Base-by-base conservation (phyloP, 2,113 vertebrate genomes). In the Coturnix japonica region DNA sequence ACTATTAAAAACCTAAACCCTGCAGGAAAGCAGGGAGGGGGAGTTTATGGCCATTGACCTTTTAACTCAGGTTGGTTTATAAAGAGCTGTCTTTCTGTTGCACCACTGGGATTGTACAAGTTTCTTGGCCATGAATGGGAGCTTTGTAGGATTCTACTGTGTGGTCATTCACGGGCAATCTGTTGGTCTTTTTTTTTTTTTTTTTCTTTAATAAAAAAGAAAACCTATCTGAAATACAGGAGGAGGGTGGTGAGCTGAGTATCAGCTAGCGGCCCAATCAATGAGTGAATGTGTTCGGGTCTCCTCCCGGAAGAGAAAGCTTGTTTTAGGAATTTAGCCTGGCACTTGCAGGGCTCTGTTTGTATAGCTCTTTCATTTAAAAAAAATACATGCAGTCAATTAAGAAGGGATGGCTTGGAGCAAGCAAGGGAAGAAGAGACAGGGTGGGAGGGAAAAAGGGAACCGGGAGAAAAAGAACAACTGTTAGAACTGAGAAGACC, bases 81-180 rank as follows among this genome's bases (percentile, higher is more conserved):
- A 96, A 97, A 97, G 94, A 96, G 92, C 94, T 96, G 94, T 95
- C 93, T 96, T 92, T 97, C 95, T 96, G 86, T 89, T 84, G 85
- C 81, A 91, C 95, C 88, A 76, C 79, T 93, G 94, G 96, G 95
- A 95, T 95, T 95, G 94, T 94, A 89, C 91, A 91, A 72, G 80
- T 96, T 95, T 93, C 76, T 96, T 85, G 94, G 90, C 93, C 63
- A 81, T 97, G 97, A 97, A 97, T 97, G 72, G 96, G 80, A 91
- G 93, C 96, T 97, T 97, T 97, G 97, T 97, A 87, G 94, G 90
- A 91, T 87, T 95, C 94, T 53, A 94, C 96, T 97, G 96, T 97
- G 96, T 96, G 95, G 96, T 97, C 96, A 97, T 97, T 97, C 96
- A 97, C 79, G 5, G 61, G 80, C 90, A 94, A 96, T 97, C 96